phyloP scores from a whole-genome alignment of 2,113 vertebrate species.

The Tragelaphus scriptus region DNA sequence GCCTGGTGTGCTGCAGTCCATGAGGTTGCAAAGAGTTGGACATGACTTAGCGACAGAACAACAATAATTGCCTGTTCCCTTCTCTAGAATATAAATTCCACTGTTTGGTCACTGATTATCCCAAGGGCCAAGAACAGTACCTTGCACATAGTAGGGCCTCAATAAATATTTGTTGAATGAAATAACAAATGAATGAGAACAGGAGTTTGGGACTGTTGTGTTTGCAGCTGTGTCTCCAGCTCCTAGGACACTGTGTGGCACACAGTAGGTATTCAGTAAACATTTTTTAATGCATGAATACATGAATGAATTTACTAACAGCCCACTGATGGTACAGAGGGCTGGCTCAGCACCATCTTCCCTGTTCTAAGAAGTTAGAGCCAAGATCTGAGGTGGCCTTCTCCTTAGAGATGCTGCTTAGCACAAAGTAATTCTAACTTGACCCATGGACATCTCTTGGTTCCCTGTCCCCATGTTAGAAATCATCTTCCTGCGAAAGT shows the following conservation, averaged over 20 bases:
- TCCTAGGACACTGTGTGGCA: not conserved
- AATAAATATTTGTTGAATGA: not conserved
- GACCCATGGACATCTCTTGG: not conserved
- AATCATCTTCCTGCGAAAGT: not conserved
- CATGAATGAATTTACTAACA: not conserved
- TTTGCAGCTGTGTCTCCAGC: not conserved
- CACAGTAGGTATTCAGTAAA: not conserved
- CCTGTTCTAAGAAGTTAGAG: not conserved
- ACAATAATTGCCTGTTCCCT: not conserved
- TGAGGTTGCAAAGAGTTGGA: not conserved
- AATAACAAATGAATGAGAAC: not conserved
- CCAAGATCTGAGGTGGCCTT: not conserved
- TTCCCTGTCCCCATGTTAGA: not conserved
- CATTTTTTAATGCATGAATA: not conserved
- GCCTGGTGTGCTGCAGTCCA: not conserved
- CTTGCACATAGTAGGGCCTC: not conserved
- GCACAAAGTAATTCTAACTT: not conserved
- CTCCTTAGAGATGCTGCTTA: not conserved
- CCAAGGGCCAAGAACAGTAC: not conserved
- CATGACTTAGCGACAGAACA: not conserved
- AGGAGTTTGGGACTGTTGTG: not conserved
- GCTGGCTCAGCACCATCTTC: not conserved
- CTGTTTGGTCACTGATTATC: not conserved
- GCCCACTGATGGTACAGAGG: accelerated
- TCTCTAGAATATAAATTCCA: not conserved